Base-by-base conservation (phyloP, 2,888 invertebrate species). In the Acanthopleura granulata region DNA sequence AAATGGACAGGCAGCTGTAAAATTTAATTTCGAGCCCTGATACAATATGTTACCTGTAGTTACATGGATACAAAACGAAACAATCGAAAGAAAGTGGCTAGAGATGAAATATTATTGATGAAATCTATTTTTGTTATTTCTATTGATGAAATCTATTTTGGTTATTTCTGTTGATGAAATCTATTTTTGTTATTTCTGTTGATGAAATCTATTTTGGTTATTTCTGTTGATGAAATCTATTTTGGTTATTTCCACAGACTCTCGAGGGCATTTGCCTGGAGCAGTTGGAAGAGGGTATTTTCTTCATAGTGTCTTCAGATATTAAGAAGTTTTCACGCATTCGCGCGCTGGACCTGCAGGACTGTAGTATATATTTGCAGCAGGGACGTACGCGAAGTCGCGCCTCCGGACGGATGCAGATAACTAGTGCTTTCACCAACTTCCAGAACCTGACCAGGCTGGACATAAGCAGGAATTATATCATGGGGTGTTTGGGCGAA, bases 321-420 rank as follows among this genome's bases (percentile, higher is more conserved):
- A 75, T 87, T 18, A 75, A 80, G 51, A 80, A 80, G 72, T 86
- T 84, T 57, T 76, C 76, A 6, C 75, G 81, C 62, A 69, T 87
- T 15, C 79, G 80, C 12, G 80, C 79, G n/a, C 77, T 86, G 0
- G 85, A 84, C 74, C 72, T 87, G 1, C 83, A 83, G 30, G 85
- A 86, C 79, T 87, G 87, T 75, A 86, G 84, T 74, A 83, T 87
- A 16, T 84, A 84, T 77, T 80, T 87, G 16, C 85, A 84, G 74
- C 84, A 83, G 71, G 87, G 87, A 0, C 78, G 82, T 0, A 87
- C 87, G 9, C 79, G 87, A 15, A 81, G 84, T 49, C 78, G 85
- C 14, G 86, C 85, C 0, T 74, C 78, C 0, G 79, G 82, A 4
- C 76, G 87, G 0, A 62, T 71, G 29, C 81, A 78, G 51, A 74